Conservation (phyloP, 2,888 invertebrate genomes). For the Pammene aurita region DNA sequence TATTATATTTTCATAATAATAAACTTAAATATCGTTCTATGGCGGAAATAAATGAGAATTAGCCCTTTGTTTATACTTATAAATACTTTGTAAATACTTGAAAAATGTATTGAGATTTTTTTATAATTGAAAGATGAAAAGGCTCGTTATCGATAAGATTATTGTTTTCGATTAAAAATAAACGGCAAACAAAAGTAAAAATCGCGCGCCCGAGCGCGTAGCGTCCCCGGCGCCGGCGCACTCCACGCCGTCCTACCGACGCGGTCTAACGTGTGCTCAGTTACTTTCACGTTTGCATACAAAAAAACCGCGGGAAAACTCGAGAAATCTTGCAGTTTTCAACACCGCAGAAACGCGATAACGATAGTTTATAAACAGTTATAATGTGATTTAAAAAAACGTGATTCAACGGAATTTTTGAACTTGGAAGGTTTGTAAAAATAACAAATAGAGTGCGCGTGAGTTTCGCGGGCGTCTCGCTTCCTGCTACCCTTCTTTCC, state of each 20-base stretch:
- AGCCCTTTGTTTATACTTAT: too few relatives aligned
- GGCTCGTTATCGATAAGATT: conserved; percentile 6
- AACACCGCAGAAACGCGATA: conserved; percentile 56
- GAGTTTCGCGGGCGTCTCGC: conserved; percentile 43
- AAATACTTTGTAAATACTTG: background rate
- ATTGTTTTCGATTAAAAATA: conserved; percentile 22
- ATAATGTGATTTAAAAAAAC: conserved; percentile 64
- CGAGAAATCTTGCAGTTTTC: conserved; percentile 60
- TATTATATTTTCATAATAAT: conserved; percentile 29
- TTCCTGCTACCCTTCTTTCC: conserved; percentile 56
- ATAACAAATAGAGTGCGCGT: conserved; percentile 46
- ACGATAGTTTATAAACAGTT: conserved; percentile 62
- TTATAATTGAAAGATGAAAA: background rate
- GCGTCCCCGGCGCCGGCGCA: conserved; percentile 51
- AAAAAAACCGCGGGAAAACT: conserved; percentile 67
- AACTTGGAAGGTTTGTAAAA: conserved; percentile 47
- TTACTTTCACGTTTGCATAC: conserved; percentile 69
- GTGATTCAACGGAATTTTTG: conserved; percentile 46
- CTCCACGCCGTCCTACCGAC: conserved; percentile 61
- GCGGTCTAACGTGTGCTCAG: conserved; percentile 69
- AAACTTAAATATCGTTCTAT: background rate
- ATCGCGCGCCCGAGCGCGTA: conserved; percentile 20
- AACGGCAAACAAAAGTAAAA: conserved; percentile 40
- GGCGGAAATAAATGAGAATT: background rate
- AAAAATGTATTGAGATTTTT: background rate